These are phyloP conservation scores for Margaritifera margaritifera DNA, from an alignment of 2,888 invertebrate genomes.

Conservation along the genomic window DNA sequence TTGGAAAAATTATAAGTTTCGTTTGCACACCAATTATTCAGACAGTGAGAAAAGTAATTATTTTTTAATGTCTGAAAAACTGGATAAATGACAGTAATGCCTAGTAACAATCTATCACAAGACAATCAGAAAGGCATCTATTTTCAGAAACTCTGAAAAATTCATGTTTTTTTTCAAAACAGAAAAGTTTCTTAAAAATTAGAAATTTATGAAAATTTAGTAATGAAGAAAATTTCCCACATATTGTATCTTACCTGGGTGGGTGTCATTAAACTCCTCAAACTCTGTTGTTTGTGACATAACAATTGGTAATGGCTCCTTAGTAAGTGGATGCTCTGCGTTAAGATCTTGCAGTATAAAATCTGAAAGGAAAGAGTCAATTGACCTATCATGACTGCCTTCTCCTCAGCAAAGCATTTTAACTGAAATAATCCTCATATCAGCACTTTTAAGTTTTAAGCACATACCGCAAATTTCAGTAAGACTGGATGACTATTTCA, in stretches of 20 bases:
- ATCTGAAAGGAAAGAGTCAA: conserved; percentile 11
- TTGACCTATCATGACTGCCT: neutral
- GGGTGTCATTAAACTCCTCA: conserved; percentile 34
- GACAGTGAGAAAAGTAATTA: no score
- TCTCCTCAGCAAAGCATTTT: neutral
- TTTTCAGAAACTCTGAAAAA: no score
- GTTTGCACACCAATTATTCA: neutral
- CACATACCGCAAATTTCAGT: no score
- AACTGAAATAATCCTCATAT: no score
- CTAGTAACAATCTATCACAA: no score
- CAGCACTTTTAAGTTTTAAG: no score
- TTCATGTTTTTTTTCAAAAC: no score
- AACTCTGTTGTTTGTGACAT: conserved; percentile 36
- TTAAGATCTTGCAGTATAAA: conserved; percentile 41
- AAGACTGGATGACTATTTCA: no score
- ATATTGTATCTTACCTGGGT: conserved; percentile 34
- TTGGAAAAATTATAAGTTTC: neutral
- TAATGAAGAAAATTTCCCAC: neutral
- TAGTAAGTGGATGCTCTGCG: conserved; percentile 65
- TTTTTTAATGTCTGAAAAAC: no score
- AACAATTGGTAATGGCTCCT: conserved; percentile 58
- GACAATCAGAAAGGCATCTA: no score
- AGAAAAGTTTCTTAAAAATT: neutral
- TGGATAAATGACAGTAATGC: no score
- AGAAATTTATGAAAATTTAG: neutral